Percentiles rank a stretch among this genome's conserved stretches.
These are phyloP conservation scores for Archips crataeganus DNA, from an alignment of 2,888 invertebrate genomes.

Conservation along the genomic window DNA sequence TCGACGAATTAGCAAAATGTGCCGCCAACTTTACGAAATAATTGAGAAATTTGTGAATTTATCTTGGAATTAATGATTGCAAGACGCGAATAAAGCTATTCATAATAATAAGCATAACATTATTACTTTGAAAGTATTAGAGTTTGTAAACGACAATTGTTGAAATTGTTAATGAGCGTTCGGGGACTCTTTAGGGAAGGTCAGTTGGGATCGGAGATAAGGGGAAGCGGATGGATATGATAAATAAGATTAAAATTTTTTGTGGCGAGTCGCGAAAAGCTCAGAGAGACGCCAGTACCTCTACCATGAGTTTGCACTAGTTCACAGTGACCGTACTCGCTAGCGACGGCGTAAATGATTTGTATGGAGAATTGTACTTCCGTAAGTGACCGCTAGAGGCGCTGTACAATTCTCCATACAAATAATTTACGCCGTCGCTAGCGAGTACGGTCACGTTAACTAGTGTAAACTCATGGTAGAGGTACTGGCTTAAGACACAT, in stretches of 20 bases:
- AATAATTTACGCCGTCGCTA: too few species aligned
- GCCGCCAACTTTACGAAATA: constrained; percentile 41
- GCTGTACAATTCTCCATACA: too few species aligned
- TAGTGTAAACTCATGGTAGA: too few species aligned
- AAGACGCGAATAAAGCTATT: constrained; percentile 38
- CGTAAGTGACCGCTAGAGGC: too few species aligned
- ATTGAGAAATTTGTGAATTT: constrained; percentile 41
- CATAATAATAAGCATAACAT: constrained; percentile 43
- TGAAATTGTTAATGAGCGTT: constrained; percentile 29
- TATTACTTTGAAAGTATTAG: constrained; percentile 38
- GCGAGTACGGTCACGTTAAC: too few species aligned
- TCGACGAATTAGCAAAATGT: constrained; percentile 41
- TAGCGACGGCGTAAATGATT: too few species aligned
- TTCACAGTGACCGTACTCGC: too few species aligned
- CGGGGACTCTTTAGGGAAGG: constrained; percentile 6
- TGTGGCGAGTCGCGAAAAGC: too few species aligned
- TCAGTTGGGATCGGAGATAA: not conserved
- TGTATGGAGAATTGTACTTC: too few species aligned
- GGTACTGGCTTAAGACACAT: too few species aligned
- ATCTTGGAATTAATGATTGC: constrained; percentile 41
- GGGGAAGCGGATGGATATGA: not conserved
- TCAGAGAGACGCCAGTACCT: too few species aligned
- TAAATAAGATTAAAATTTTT: not conserved
- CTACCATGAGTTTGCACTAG: too few species aligned
- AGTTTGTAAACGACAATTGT: constrained; percentile 34